A percentile compares a stretch with the other conserved stretches of the same genome.
These are phyloP conservation scores for Chamaetylas fuelleborni DNA, from an alignment of 2,113 vertebrate genomes.

Conservation along the genomic window DNA sequence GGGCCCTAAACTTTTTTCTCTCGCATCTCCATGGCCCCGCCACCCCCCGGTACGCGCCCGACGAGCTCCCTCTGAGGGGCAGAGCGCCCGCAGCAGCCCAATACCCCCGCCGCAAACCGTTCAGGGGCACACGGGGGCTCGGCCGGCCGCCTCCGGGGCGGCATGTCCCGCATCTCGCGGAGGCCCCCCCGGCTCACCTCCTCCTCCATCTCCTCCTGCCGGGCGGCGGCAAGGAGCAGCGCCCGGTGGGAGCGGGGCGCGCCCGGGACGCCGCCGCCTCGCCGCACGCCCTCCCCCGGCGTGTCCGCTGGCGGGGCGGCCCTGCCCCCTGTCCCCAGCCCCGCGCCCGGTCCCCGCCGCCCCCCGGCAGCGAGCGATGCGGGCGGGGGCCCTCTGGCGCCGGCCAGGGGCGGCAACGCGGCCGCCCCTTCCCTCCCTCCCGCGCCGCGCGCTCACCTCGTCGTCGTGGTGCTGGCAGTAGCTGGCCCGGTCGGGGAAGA, in stretches of 20 bases:
- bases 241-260: neutral
- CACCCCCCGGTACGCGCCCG: neutral
- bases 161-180: neutral
- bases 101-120: accelerated
- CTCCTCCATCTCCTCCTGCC: neutral
- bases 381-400: neutral
- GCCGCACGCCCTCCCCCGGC: neutral
- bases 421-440: neutral
- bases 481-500: slow-evolving; percentile 83
- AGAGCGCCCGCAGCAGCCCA: neutral
- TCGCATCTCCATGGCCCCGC: neutral
- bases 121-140: neutral
- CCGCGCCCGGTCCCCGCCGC: neutral
- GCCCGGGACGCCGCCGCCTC: neutral
- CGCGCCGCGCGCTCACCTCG: slow-evolving; percentile 68
- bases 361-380: neutral
- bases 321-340: neutral
- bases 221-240: neutral
- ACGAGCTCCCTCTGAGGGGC: neutral
- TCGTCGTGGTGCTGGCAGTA: slow-evolving; percentile 85
- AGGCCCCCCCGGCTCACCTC: neutral
- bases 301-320: neutral
- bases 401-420: neutral
- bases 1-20: accelerated
- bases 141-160: neutral